phyloP scores from a whole-genome alignment of 2,113 vertebrate species.

The Petroica traversi region DNA sequence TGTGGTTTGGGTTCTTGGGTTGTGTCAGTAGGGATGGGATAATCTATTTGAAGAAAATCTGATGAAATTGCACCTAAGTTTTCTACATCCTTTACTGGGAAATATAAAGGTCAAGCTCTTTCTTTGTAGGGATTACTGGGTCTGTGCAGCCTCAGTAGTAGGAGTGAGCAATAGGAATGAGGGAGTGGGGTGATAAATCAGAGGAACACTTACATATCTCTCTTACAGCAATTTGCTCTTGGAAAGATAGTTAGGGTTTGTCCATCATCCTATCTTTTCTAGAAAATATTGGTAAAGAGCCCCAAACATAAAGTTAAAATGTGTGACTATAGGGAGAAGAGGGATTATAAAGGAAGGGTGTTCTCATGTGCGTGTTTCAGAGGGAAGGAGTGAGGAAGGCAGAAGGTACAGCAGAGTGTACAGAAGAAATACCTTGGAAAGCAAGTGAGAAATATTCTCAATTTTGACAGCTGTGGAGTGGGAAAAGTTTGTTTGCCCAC shows the following conservation, averaged over 20 bases:
- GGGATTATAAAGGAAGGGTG: not conserved
- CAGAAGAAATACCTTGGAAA: not conserved
- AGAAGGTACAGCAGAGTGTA: not conserved
- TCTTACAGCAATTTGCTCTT: not conserved
- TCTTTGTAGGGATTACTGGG: not conserved
- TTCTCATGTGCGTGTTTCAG: not conserved
- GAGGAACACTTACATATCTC: not conserved
- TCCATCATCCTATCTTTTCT: not conserved
- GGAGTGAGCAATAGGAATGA: constrained; percentile 19
- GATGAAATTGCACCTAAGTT: not conserved
- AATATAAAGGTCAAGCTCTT: not conserved
- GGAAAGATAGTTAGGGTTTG: not conserved
- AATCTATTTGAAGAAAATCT: not conserved
- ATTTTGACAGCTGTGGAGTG: not conserved
- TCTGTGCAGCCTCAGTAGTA: not conserved
- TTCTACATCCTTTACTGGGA: not conserved
- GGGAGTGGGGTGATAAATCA: not conserved
- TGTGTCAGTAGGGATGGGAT: not conserved
- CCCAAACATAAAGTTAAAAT: not conserved
- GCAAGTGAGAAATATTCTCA: not conserved
- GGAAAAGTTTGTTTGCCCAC: not conserved
- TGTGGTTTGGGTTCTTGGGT: not conserved
- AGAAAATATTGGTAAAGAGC: not conserved
- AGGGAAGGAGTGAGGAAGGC: not conserved
- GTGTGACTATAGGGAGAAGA: not conserved